Conservation (phyloP, 1,140 invertebrate species). For the Aphidius ervi region DNA sequence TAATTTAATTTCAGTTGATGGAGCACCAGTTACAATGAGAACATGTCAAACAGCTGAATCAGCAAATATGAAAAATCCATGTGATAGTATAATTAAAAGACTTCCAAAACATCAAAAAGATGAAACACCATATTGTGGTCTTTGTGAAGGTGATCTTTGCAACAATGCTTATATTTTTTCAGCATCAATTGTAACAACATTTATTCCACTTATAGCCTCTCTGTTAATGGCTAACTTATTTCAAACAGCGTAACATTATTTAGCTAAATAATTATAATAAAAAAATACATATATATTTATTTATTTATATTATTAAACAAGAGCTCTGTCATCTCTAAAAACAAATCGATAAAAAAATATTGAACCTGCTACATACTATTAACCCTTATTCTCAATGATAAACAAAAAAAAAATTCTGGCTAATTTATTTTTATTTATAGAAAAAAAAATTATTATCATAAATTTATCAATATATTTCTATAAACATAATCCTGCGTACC, state of each 20-base stretch:
- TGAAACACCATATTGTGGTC: constrained; percentile 28
- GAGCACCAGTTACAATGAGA: constrained; percentile 32
- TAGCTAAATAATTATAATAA: no score
- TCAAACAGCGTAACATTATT: constrained; percentile 27
- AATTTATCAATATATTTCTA: neutral
- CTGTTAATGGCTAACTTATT: constrained; percentile 21
- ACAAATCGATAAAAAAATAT: neutral
- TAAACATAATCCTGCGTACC: constrained; percentile 15
- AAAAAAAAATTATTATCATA: no score
- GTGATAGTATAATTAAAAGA: constrained; percentile 28
- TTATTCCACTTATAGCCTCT: constrained; percentile 28
- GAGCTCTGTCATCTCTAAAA: constrained; percentile 6
- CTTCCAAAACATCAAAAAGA: constrained; percentile 2
- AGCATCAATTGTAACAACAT: constrained; percentile 24
- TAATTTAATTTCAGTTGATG: constrained; percentile 19
- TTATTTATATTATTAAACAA: neutral
- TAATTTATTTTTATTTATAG: no score
- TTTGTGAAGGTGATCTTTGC: constrained; percentile 37
- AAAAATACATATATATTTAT: neutral
- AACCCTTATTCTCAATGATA: no score
- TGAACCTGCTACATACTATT: neutral
- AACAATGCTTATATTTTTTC: constrained; percentile 28
- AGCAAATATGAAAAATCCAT: constrained; percentile 30
- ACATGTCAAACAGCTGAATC: constrained; percentile 40
- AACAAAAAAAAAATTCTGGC: no score